Evolutionary conservation across 2,888 invertebrate genomes (phyloP).

Genomic region (Pediacus dermestoides): DNA sequence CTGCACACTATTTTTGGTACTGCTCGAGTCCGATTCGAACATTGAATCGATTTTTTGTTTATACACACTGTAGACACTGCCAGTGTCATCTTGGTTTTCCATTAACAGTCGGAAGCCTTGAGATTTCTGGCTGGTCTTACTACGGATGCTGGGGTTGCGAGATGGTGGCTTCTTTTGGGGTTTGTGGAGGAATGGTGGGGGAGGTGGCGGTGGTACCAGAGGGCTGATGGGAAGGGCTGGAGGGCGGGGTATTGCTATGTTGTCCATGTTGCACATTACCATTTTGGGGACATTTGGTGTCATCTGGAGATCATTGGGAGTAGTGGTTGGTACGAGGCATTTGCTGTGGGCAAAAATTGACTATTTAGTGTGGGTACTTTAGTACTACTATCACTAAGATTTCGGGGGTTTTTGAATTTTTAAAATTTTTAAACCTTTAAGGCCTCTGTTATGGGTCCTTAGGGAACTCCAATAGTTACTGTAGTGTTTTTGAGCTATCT

Average conservation of each 20-base stretch:
- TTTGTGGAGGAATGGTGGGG: too few relatives aligned
- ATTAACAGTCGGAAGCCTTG: constrained; percentile 44
- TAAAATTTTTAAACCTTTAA: too few relatives aligned
- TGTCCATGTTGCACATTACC: constrained; percentile 42
- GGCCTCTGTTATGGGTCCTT: too few relatives aligned
- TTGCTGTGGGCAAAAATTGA: too few relatives aligned
- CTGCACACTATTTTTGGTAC: constrained; percentile 71
- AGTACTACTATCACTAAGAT: too few relatives aligned
- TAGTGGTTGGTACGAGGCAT: too few relatives aligned
- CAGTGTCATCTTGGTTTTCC: constrained; percentile 36
- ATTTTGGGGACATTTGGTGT: constrained; percentile 20
- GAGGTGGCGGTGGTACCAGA: constrained; percentile 16
- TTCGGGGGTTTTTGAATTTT: too few relatives aligned
- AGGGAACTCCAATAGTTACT: too few relatives aligned
- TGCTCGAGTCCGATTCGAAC: constrained; percentile 56
- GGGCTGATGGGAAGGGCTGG: constrained; percentile 40
- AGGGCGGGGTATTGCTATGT: constrained; percentile 40
- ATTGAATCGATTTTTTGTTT: constrained; percentile 84
- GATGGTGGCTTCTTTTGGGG: constrained; percentile 9
- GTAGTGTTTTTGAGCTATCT: too few relatives aligned
- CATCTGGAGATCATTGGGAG: constrained; percentile 7
- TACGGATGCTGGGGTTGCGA: constrained; percentile 31
- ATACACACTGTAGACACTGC: constrained; percentile 62
- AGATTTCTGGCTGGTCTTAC: constrained; percentile 35
- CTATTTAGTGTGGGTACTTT: too few relatives aligned